Conservation (phyloP, 2,113 vertebrate genomes). For the human (Homo sapiens) region GRCh38 chr9:95951001-95951500, state of each 20-base stretch:
- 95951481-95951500: neutral
- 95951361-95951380: neutral
- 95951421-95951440: neutral
- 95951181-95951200: neutral
- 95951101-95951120: neutral
- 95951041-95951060: neutral
- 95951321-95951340: neutral
- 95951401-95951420: neutral
- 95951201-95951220: neutral
- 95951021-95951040: neutral
- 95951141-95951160: neutral
- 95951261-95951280: neutral
- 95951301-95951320: neutral
- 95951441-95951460: neutral
- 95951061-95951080: neutral
- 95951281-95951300: neutral
- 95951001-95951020: neutral
- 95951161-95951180: conserved; percentile 1
- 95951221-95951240: neutral
- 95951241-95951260: neutral
- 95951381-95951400: neutral
- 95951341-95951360: neutral
- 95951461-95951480: neutral
- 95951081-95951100: neutral
- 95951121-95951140: neutral